A percentile compares a stretch with the other conserved stretches of the same genome.
Evolutionary conservation across 1,140 invertebrate genomes (phyloP).

Genomic region (Tribolium madens): DNA sequence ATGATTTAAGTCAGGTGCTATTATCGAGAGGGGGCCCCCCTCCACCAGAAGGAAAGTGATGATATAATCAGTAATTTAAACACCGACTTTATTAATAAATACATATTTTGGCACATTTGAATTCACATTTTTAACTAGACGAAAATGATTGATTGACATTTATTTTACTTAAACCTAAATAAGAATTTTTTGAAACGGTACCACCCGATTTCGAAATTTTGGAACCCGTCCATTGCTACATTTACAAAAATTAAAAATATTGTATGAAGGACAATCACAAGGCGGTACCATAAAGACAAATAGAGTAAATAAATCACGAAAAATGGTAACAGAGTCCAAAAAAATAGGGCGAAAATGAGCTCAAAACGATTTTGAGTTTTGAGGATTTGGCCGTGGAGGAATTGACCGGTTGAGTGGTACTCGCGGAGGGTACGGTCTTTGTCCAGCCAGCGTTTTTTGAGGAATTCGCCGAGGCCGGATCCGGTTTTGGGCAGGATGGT

Average conservation of each 20-base stretch:
- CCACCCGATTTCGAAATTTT: constrained; percentile 67
- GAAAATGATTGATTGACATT: constrained; percentile 20
- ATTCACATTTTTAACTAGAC: neutral
- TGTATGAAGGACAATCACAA: constrained; percentile 68
- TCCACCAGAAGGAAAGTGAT: neutral
- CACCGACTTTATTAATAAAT: neutral
- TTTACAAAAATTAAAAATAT: constrained; percentile 68
- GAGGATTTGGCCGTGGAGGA: constrained; percentile 60
- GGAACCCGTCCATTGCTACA: constrained; percentile 68
- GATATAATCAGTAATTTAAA: neutral
- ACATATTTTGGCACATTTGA: neutral
- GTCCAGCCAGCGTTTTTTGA: constrained; percentile 77
- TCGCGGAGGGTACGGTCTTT: constrained; percentile 76
- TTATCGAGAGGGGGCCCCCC: neutral
- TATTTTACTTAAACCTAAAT: constrained; percentile 4
- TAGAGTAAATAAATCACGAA: constrained; percentile 66
- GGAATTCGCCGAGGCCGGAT: constrained; percentile 73
- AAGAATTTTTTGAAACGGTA: constrained; percentile 45
- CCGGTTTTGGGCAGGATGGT: constrained; percentile 72
- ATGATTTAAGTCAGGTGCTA: neutral
- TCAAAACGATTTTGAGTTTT: constrained; percentile 64
- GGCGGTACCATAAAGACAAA: constrained; percentile 66
- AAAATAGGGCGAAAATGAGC: constrained; percentile 68
- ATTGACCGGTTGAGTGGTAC: constrained; percentile 71
- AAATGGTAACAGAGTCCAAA: constrained; percentile 69